Evolutionary conservation across 2,888 invertebrate species (phyloP), one percentile per base, ranked within the genome.

Genomic region (Lasioglossum oenotherae): DNA sequence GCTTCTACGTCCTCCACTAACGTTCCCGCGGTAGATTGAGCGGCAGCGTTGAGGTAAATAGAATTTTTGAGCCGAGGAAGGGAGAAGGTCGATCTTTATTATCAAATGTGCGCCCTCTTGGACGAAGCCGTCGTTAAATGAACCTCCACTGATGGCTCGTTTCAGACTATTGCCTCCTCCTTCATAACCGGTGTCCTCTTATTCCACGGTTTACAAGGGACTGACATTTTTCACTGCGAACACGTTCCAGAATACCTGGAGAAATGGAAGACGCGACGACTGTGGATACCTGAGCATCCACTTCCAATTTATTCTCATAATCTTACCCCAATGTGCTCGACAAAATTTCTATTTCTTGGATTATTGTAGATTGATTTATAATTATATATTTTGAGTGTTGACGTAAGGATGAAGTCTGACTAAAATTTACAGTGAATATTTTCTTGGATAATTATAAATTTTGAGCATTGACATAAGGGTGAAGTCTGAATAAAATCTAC

Each of bases 121-220:
- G 10, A 44, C 69, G 64, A 74, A 46, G 2, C 38, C 31, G 53
- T 74, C 44, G 57, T 82, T 76, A 81, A 81, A 77, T 81, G 41
- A 74, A 78, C 74, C 80, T 57, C 41, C 75, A 41, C 64, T 53
- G 67, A 67, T 46, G 64, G 23, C 74, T 53, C 71, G 44, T 85
- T 73, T 38, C 60, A 35, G 57, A n/a, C 49, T 53, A 38, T 31
- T n/a, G 35, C 53, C 67, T 53, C 16, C 19, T 35, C 4, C 27
- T 27, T 27, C 67, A 14, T 72, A 27, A 67, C 23, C 74, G 41
- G 57, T 73, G 69, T 35, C 44, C 80, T 69, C 38, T 35, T 46
- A 41, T 74, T 46, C 57, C 19, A n/a, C 64, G 46, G 73, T 71
- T 76, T 27, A 38, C 31, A 74, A 74, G 57, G 74, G 57, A 69